Base-by-base conservation (phyloP, 2,797 vertebrate species). In the Thaleichthys pacificus region DNA sequence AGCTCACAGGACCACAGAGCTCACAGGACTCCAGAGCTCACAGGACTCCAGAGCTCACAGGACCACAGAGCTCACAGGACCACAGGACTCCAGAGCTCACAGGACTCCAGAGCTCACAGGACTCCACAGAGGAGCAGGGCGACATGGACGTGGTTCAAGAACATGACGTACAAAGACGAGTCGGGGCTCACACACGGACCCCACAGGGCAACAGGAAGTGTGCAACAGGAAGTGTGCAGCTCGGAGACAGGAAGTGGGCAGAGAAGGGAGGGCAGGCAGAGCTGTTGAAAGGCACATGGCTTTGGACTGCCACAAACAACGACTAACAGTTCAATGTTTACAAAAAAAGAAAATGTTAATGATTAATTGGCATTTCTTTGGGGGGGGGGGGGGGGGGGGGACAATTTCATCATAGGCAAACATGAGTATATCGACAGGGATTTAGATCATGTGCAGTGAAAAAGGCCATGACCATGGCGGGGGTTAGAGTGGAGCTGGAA, bases 201-300 rank as follows among this genome's bases (percentile, higher is more conserved):
- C 78, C 65, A 19, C 42, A 75, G 78, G 49, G 73, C 76, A 77
- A 68, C 42, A 71, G 74, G 17, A 57, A 35, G 67, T 70, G 68
- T 74, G 60, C 28, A 54, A 19, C 14, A 19, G 17, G 49, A 51
- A 51, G 49, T 56, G 51, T n/a, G 5, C 15, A 6, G 19, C 49
- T 15, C 1, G 15, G 17, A 17, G 49, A 19, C 14, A 5, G 17
- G 49, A 51, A 51, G 49, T 56, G 51, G 6, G 5, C 15, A 6
- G 19, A 54, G 51, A 54, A 0, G 77, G 73, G 63, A 83, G 85
- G 87, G 88, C 88, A 90, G 87, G 90, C 82, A 86, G 66, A 86
- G 83, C 85, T 89, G 88, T 73, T 89, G 84, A 92, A 90, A 94
- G 93, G 93, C 93, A 94, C 93, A 83, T 88, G 85, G 92, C 89